phyloP scores from a whole-genome alignment of 1,140 invertebrate genomes.

The Nasonia giraulti region DNA sequence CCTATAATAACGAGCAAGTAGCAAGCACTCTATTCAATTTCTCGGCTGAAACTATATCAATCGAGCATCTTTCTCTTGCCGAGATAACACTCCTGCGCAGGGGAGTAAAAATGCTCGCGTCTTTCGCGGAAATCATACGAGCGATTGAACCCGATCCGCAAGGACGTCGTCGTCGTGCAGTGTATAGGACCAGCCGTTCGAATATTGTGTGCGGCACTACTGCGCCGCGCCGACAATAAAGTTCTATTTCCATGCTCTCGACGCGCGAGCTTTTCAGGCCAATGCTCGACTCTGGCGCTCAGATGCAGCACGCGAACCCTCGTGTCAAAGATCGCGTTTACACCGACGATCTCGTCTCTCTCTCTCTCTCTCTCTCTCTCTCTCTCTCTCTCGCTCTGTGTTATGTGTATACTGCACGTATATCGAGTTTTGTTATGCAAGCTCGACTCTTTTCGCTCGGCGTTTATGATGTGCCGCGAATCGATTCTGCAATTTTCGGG shows the following conservation, averaged over 20 bases:
- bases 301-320: conserved; percentile 5
- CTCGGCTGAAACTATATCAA: no score
- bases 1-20: neutral
- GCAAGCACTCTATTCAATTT: no score
- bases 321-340: conserved; percentile 33
- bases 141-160: neutral
- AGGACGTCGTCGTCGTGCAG: neutral
- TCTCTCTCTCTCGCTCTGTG: neutral
- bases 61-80: no score
- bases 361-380: no score
- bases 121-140: conserved; percentile 2
- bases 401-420: neutral
- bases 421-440: neutral
- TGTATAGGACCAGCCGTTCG: neutral
- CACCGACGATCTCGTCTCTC: neutral
- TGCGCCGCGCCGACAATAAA: neutral
- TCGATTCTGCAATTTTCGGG: neutral
- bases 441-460: neutral
- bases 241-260: conserved; percentile 10
- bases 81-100: no score
- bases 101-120: neutral
- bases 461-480: neutral
- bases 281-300: conserved; percentile 9
- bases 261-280: conserved; percentile 17
- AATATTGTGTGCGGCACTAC: neutral